Evolutionary conservation across 1,140 invertebrate species (phyloP).

Genomic region (Atta texana): DNA sequence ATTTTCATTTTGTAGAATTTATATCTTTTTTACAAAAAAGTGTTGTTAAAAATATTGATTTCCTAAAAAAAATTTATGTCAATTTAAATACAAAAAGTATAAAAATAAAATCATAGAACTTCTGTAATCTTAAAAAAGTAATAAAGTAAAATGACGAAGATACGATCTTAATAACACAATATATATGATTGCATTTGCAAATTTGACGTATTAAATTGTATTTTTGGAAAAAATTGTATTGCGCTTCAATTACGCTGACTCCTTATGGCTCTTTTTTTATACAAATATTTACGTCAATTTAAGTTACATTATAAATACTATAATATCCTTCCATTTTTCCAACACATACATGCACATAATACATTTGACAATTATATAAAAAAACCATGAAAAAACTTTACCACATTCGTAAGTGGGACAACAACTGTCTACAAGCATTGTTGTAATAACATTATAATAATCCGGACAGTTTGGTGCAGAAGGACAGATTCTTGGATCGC

Average conservation of each 20-base stretch:
- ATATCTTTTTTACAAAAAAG: background rate
- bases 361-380: background rate
- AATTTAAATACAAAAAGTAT: too few species aligned
- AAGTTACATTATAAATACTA: background rate
- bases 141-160: too few species aligned
- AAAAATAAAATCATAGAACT: too few species aligned
- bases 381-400: conserved; percentile 78
- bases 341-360: background rate
- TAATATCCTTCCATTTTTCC: background rate
- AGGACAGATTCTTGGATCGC: conserved; percentile 89
- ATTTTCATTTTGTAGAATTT: background rate
- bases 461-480: conserved; percentile 87
- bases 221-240: too few species aligned
- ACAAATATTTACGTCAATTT: background rate
- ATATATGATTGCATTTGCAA: too few species aligned
- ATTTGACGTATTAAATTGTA: too few species aligned
- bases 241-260: too few species aligned
- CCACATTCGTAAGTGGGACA: conserved; percentile 90
- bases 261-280: too few species aligned
- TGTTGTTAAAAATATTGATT: background rate
- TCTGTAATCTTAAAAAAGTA: too few species aligned
- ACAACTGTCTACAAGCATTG: conserved; percentile 86
- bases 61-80: background rate
- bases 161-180: too few species aligned
- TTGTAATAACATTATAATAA: conserved; percentile 86